A percentile compares a stretch with the other conserved stretches of the same genome.
Conservation (phyloP, 2,113 vertebrate genomes). For the Megaptera novaeangliae region DNA sequence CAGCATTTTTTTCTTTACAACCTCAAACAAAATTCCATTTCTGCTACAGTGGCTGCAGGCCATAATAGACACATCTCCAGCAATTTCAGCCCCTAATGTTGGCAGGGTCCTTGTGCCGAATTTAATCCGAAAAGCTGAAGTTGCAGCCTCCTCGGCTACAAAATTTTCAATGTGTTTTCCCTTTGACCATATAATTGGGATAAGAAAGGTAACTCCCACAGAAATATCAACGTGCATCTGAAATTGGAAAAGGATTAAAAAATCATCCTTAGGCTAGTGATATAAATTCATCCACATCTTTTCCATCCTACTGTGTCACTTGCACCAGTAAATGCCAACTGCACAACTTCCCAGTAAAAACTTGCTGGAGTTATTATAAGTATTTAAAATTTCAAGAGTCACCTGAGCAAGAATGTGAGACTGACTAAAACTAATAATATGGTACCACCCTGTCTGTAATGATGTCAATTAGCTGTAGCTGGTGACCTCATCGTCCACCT, state of each 20-base stretch:
- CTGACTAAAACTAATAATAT: not conserved
- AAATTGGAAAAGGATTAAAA: slow-evolving; percentile 44
- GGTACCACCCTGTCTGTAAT: not conserved
- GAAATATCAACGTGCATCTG: slow-evolving; percentile 36
- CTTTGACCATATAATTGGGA: not conserved
- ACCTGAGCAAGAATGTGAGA: not conserved
- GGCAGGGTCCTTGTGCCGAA: not conserved
- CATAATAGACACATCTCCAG: not conserved
- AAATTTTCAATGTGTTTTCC: slow-evolving; percentile 28
- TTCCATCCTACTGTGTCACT: not conserved
- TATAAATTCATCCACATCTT: not conserved
- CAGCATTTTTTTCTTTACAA: not conserved
- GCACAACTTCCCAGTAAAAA: not conserved
- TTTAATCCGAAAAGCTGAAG: not conserved
- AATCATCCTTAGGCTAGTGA: not conserved
- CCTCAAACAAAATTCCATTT: slow-evolving; percentile 33
- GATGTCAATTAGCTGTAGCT: rapidly evolving
- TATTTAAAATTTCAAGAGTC: not conserved
- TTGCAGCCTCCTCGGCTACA: not conserved
- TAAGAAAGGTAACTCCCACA: slow-evolving; percentile 32
- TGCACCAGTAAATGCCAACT: not conserved
- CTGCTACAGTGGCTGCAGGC: not conserved
- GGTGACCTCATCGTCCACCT: not conserved
- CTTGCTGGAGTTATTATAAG: not conserved
- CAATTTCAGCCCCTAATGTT: not conserved